A percentile compares a stretch with the other conserved stretches of the same genome.
Evolutionary conservation across 1,140 invertebrate genomes (phyloP).

Genomic region (Pissodes strobi): DNA sequence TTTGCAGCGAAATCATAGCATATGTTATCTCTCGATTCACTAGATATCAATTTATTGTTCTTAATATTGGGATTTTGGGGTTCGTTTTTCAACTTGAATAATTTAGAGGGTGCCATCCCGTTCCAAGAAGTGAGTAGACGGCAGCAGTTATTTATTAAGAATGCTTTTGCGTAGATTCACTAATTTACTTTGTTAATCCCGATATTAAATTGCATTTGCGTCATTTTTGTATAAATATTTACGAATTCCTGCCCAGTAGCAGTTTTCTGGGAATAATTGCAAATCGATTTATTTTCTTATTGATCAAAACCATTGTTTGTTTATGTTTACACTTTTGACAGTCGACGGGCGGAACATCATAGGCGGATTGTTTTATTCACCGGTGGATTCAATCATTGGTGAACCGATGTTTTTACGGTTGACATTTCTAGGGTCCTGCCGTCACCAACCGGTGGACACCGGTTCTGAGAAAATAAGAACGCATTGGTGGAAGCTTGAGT

Average conservation of each 20-base stretch:
- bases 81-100: conserved; percentile 27
- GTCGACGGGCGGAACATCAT: too few relatives aligned
- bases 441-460: too few relatives aligned
- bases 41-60: conserved; percentile 29
- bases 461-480: too few relatives aligned
- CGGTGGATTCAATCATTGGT: too few relatives aligned
- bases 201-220: background rate
- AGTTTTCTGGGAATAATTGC: too few relatives aligned
- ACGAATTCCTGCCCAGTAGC: background rate
- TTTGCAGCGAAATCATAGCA: conserved; percentile 55
- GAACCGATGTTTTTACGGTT: too few relatives aligned
- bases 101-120: conserved; percentile 22
- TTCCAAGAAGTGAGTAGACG: background rate
- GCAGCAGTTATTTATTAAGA: background rate
- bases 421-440: too few relatives aligned
- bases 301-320: too few relatives aligned
- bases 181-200: background rate
- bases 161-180: background rate
- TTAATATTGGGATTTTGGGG: conserved; percentile 19
- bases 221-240: background rate
- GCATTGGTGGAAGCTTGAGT: too few relatives aligned
- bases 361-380: too few relatives aligned
- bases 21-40: conserved; percentile 56
- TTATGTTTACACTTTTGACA: too few relatives aligned
- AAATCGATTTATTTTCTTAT: too few relatives aligned